phyloP scores from a whole-genome alignment of 2,797 vertebrate genomes.

The Scolopax rusticola region DNA sequence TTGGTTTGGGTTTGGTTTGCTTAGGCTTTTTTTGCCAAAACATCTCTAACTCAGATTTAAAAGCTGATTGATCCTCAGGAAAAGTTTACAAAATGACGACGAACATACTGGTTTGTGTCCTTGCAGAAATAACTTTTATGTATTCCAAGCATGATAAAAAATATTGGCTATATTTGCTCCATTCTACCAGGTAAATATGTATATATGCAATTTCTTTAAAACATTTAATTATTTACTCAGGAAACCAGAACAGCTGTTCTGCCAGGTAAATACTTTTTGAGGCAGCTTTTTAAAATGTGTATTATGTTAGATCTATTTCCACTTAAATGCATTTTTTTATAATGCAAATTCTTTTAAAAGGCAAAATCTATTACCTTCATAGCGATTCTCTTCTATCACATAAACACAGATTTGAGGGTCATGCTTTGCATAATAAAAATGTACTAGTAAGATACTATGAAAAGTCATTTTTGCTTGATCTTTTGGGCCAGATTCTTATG shows the following conservation, averaged over 20 bases:
- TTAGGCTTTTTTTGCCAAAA: neutral
- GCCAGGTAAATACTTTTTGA: conserved; percentile 66
- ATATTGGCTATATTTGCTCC: conserved; percentile 66
- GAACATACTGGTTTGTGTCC: neutral
- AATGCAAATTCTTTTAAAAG: conserved; percentile 57
- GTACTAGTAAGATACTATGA: neutral
- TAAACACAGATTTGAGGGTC: conserved; percentile 40
- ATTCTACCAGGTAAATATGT: conserved; percentile 73
- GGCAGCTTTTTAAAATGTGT: conserved; percentile 37
- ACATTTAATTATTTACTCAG: conserved; percentile 76
- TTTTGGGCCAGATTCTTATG: neutral
- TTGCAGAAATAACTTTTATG: neutral
- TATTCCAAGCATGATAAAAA: neutral
- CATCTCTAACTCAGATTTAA: neutral
- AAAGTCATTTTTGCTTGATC: neutral
- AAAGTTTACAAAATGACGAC: neutral
- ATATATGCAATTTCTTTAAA: conserved; percentile 59
- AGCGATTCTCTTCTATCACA: neutral
- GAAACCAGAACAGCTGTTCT: conserved; percentile 71
- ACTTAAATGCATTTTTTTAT: conserved; percentile 65
- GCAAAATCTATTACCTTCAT: conserved; percentile 52
- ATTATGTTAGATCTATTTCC: conserved; percentile 55
- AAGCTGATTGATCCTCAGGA: neutral
- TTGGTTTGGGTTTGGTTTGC: neutral
- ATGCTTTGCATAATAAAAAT: conserved; percentile 42